Base-by-base conservation (phyloP, 2,888 invertebrate genomes). In the Priocnemis perturbator region DNA sequence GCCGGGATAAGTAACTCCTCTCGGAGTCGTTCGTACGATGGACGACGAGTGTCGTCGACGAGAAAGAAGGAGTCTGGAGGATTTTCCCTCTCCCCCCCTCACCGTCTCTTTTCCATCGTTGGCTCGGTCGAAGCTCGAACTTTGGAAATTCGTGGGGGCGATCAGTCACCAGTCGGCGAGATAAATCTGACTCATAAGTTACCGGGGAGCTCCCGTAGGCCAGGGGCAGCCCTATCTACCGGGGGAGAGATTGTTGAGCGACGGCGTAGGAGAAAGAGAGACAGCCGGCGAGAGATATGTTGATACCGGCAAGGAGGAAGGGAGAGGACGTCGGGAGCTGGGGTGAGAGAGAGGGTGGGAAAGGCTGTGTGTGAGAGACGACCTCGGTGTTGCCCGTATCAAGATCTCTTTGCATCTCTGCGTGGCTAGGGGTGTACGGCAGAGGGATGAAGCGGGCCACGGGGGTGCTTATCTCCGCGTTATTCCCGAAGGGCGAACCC, bases 121-220 rank as follows among this genome's bases (percentile, higher is more conserved):
- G 77, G 79, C 75, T 74, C 73, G 79, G 77, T 76, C 74, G 74
- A 74, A 70, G 78, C 45, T 67, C 69, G 64, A 78, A 81, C 74
- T 77, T 83, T 79, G 78, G 83, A 81, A 81, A 83, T 80, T 82
- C 79, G 79, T 77, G 78, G 70, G 74, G 81, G 70, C 83, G 83
- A 87, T 87, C 87, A 85, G 86, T 86, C 86, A 87, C 82, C 78
- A 74, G 83, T 83, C 83, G 71, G 64, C 48, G 80, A 87, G 88
- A 88, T 88, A 88, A 88, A 88, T 88, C 87, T 87, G 86, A 86
- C 82, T 87, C 86, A 88, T 87, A 87, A 88, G 86, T 87, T 85
- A 87, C 78, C 79, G 80, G 81, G 81, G 67, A 70, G 75, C 81
- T 78, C 76, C 81, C 81, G 79, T 76, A 80, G 84, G 81, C 81